These are phyloP conservation scores for Arrhopalites spinosus DNA, from an alignment of 2,888 invertebrate genomes.

Conservation along the genomic window DNA sequence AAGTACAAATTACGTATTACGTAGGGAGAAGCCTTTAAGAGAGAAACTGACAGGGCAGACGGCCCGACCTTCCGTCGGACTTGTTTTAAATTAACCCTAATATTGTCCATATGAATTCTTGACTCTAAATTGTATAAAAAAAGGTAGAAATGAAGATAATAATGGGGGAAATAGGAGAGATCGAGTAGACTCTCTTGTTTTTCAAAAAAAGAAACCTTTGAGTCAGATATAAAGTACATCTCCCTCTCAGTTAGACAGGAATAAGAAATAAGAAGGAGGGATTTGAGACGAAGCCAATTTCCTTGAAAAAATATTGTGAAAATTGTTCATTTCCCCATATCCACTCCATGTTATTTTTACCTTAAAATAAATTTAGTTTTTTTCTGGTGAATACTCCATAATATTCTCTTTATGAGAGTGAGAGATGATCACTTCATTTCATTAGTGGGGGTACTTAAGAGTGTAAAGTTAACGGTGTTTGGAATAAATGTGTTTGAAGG, in stretches of 20 bases:
- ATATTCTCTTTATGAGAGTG: too few relatives aligned
- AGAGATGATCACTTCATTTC: conserved; percentile 48
- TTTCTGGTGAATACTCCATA: neutral
- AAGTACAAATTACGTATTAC: neutral
- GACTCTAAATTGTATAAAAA: neutral
- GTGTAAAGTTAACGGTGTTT: neutral
- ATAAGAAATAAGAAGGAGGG: neutral
- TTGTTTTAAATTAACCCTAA: neutral
- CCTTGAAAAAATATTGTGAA: conserved; percentile 34
- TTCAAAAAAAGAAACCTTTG: too few relatives aligned
- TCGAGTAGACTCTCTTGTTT: too few relatives aligned
- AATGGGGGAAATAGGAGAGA: too few relatives aligned
- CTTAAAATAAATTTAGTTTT: conserved; percentile 28
- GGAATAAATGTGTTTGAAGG: neutral
- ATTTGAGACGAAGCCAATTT: conserved; percentile 22
- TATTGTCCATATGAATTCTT: neutral
- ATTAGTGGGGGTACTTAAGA: neutral
- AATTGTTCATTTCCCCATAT: too few relatives aligned
- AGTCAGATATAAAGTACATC: too few relatives aligned
- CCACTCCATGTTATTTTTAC: too few relatives aligned
- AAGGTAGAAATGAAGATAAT: too few relatives aligned
- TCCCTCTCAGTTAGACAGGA: too few relatives aligned
- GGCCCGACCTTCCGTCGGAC: conserved; percentile 8
- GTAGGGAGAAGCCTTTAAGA: neutral
- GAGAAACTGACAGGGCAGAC: conserved; percentile 2